phyloP scores from a whole-genome alignment of 2,888 invertebrate species.

The Mallateleia sp. region DNA sequence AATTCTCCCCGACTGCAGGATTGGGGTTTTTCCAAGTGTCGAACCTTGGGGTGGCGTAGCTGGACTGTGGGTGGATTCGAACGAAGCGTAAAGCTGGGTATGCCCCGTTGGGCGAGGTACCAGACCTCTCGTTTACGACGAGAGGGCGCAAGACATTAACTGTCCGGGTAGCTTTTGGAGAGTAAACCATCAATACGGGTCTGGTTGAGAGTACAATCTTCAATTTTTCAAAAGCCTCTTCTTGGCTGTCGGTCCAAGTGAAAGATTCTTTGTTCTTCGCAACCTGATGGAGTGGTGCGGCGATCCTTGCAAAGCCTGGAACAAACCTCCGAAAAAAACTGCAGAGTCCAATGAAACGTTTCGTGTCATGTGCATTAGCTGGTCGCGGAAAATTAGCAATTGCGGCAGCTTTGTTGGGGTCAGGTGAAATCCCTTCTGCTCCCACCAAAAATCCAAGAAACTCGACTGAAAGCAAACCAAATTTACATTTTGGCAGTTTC shows the following conservation, averaged over 20 bases:
- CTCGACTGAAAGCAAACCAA: not conserved
- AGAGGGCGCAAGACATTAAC: no score
- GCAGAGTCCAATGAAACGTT: not conserved
- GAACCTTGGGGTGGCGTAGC: no score
- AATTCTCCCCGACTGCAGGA: no score
- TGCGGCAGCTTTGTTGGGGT: not conserved
- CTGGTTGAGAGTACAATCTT: not conserved
- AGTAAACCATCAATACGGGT: not conserved
- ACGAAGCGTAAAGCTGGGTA: no score
- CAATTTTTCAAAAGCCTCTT: not conserved
- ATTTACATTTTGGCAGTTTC: not conserved
- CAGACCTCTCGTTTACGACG: no score
- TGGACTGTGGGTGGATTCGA: no score
- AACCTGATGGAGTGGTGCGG: not conserved
- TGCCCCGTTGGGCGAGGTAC: no score
- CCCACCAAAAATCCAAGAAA: not conserved
- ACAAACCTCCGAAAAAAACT: conserved; percentile 19
- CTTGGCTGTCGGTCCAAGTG: not conserved
- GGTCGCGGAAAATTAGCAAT: not conserved
- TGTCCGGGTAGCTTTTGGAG: no score
- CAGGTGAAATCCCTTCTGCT: not conserved
- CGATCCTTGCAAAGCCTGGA: conserved; percentile 11
- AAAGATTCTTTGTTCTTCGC: not conserved
- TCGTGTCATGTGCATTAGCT: not conserved
- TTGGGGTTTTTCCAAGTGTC: no score